Conservation (phyloP, 2,888 invertebrate genomes). For the Cryptophagus acutangulus region DNA sequence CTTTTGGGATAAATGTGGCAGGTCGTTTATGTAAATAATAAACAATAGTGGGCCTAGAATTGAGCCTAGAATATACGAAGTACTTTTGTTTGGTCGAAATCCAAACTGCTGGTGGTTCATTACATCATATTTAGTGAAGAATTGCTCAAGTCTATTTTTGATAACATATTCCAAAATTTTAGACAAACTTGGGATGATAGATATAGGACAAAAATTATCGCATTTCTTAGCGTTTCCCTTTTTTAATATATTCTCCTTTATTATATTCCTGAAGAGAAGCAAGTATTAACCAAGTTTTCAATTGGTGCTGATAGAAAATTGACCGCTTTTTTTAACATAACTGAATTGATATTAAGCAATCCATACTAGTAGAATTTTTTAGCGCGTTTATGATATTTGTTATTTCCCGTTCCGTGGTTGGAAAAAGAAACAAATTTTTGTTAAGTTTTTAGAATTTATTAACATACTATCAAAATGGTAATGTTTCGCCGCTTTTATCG, state of each 20-base stretch:
- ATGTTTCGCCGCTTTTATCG: conserved; percentile 2
- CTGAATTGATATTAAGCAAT: not conserved
- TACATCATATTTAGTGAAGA: conserved; percentile 1
- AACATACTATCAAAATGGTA: not conserved
- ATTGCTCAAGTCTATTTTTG: not conserved
- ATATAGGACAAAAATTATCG: conserved; percentile 1
- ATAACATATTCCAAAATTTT: not conserved
- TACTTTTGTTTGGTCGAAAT: not conserved
- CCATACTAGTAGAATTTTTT: conserved; percentile 1
- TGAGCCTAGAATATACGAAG: not conserved
- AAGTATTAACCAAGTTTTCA: not conserved
- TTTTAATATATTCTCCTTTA: not conserved
- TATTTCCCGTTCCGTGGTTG: too few relatives aligned
- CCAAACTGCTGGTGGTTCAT: not conserved
- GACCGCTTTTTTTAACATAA: not conserved
- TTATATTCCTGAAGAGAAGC: not conserved
- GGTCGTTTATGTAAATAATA: conserved; percentile 5
- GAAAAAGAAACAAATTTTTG: too few relatives aligned
- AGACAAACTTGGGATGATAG: not conserved
- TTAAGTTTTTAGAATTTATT: not conserved
- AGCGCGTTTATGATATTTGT: too few relatives aligned
- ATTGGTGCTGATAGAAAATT: not conserved
- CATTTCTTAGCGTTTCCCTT: not conserved
- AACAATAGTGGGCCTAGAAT: conserved; percentile 1
- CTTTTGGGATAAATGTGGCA: not conserved